These are phyloP conservation scores for Cybosia mesomella DNA, from an alignment of 2,888 invertebrate genomes.

Conservation along the genomic window DNA sequence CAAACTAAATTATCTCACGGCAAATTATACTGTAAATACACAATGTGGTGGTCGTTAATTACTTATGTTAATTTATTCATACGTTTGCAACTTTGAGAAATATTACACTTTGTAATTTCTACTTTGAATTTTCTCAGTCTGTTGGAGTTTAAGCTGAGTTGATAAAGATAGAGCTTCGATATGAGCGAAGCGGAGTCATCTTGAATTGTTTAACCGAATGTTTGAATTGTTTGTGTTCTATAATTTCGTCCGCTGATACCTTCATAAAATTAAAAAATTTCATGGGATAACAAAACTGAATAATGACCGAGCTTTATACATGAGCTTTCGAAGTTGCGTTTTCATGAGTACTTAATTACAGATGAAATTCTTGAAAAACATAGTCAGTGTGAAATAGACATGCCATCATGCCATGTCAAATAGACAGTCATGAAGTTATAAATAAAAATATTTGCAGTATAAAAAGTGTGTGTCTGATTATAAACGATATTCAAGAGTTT, in stretches of 20 bases:
- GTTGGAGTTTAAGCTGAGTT: constrained; percentile 26
- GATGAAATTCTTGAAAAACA: no score
- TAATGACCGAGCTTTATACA: not conserved
- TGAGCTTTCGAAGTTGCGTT: no score
- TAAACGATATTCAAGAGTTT: no score
- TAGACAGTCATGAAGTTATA: no score
- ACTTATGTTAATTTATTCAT: constrained; percentile 36
- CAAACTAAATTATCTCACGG: not conserved
- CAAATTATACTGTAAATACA: constrained; percentile 2
- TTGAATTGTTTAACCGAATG: not conserved
- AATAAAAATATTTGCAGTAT: no score
- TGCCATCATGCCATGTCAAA: no score
- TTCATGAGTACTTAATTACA: no score
- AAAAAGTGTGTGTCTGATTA: no score
- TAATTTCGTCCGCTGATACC: no score
- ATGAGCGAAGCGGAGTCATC: not conserved
- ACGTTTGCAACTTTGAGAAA: constrained; percentile 31
- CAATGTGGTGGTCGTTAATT: constrained; percentile 12
- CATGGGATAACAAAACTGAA: not conserved
- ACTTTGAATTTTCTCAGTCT: constrained; percentile 35
- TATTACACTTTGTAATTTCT: constrained; percentile 44
- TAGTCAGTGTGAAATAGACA: no score
- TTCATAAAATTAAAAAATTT: not conserved
- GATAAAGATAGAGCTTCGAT: not conserved
- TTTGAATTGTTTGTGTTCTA: no score